Conservation (phyloP, 2,888 invertebrate genomes). For the Elysia crispata region DNA sequence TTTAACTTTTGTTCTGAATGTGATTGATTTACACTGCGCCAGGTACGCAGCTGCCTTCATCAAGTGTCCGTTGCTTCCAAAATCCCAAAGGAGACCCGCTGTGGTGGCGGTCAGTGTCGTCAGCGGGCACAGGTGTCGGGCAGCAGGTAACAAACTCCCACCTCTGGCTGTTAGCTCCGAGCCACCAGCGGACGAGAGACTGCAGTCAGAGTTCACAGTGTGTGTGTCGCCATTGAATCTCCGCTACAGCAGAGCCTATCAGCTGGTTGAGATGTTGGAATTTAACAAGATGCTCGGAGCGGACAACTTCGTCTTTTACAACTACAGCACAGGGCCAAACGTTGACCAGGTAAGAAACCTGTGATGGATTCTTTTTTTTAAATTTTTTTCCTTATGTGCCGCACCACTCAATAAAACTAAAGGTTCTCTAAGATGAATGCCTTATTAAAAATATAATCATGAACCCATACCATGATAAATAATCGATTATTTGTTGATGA, state of each 20-base stretch:
- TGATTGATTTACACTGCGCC: too few relatives aligned
- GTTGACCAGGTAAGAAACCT: conserved; percentile 63
- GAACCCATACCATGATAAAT: too few relatives aligned
- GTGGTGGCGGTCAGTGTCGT: conserved; percentile 56
- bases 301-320: conserved; percentile 70
- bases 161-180: conserved; percentile 50
- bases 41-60: neutral
- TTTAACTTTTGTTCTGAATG: too few relatives aligned
- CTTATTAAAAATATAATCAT: too few relatives aligned
- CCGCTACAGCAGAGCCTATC: conserved; percentile 62
- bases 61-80: neutral
- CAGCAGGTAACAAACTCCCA: conserved; percentile 52
- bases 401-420: too few relatives aligned
- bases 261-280: conserved; percentile 74
- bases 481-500: too few relatives aligned
- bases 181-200: conserved; percentile 42
- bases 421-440: too few relatives aligned
- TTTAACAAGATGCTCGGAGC: conserved; percentile 73
- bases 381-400: too few relatives aligned
- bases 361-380: too few relatives aligned
- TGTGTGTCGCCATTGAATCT: conserved; percentile 66
- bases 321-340: conserved; percentile 63
- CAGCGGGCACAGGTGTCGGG: conserved; percentile 47
- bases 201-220: conserved; percentile 60
- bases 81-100: conserved; percentile 40